Evolutionary conservation across 2,113 vertebrate genomes (phyloP).

Genomic region (Pseudopodoces humilis): DNA sequence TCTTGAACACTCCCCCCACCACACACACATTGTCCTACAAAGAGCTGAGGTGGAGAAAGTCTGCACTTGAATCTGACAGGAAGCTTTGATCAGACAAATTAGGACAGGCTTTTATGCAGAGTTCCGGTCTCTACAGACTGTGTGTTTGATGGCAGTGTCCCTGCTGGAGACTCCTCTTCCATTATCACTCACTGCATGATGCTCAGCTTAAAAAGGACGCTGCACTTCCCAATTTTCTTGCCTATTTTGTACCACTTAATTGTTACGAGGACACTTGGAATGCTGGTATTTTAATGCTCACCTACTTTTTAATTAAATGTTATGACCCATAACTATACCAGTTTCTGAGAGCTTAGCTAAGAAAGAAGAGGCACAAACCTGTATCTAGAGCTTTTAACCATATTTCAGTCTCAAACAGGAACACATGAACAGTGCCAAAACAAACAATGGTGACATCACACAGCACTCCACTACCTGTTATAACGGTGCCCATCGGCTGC

Average conservation of each 20-base stretch:
- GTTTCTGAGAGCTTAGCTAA: background rate
- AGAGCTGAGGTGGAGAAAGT: constrained; percentile 9
- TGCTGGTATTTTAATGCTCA: background rate
- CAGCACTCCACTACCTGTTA: background rate
- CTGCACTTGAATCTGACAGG: background rate
- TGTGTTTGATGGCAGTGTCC: background rate
- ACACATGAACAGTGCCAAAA: background rate
- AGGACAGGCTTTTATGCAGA: background rate
- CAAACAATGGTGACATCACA: background rate
- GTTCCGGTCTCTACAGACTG: background rate
- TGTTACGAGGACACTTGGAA: background rate
- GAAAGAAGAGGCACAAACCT: background rate
- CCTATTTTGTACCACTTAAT: background rate
- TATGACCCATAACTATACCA: background rate
- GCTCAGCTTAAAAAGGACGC: constrained; percentile 3
- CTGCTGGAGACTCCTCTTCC: constrained; percentile 22
- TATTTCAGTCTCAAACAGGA: background rate
- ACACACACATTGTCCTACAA: background rate
- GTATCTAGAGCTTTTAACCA: background rate
- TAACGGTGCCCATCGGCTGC: fast-evolving
- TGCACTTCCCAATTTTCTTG: constrained; percentile 6
- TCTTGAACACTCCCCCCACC: background rate
- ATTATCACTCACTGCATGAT: constrained; percentile 25
- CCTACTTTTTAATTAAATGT: background rate
- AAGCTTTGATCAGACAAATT: constrained; percentile 52